Conservation (phyloP, 2,113 vertebrate species). For the Brachypteracias leptosomus region DNA sequence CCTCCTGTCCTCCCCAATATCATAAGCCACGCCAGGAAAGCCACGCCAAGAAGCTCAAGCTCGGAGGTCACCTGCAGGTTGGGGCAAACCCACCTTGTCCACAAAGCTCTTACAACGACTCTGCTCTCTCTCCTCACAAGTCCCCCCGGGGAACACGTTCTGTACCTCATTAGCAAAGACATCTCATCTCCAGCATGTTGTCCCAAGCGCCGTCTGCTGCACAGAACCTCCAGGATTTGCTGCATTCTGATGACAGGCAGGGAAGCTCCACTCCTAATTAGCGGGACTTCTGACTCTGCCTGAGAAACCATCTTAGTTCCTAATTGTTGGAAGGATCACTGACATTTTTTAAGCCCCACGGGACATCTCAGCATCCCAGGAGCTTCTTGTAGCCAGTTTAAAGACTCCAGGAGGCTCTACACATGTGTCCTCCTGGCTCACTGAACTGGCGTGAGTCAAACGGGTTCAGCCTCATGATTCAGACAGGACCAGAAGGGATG, state of each 20-base stretch:
- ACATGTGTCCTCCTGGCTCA: not conserved
- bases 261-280: not conserved
- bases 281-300: not conserved
- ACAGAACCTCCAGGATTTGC: not conserved
- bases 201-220: not conserved
- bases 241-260: not conserved
- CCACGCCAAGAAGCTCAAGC: not conserved
- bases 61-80: not conserved
- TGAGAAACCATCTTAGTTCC: not conserved
- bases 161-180: not conserved
- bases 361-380: not conserved
- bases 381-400: not conserved
- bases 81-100: not conserved
- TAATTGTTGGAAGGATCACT: not conserved
- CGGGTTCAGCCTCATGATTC: not conserved
- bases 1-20: not conserved
- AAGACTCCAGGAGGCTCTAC: not conserved
- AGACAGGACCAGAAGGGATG: not conserved
- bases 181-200: not conserved
- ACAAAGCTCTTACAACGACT: not conserved
- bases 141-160: not conserved
- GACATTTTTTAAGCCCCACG: not conserved
- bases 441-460: not conserved
- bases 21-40: fast-evolving
- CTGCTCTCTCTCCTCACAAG: not conserved